Conservation (phyloP, 2,797 vertebrate species). For the Spizella passerina region DNA sequence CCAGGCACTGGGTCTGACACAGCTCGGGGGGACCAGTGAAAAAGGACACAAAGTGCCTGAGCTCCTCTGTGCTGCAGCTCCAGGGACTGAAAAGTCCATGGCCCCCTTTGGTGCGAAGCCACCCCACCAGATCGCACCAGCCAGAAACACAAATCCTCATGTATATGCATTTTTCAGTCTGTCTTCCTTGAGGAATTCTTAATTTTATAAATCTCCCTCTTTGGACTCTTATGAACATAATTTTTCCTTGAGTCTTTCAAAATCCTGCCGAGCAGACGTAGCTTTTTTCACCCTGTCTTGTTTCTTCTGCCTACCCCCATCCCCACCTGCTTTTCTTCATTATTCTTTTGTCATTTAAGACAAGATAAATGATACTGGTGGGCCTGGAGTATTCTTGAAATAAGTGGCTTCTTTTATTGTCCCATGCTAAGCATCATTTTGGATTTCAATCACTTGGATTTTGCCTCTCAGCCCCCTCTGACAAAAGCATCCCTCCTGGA, state of each 20-base stretch:
- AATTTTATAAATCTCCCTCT: not conserved
- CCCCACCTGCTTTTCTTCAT: not conserved
- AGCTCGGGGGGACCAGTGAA: no score
- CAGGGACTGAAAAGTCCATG: accelerated
- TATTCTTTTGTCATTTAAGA: not conserved
- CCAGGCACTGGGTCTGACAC: not conserved
- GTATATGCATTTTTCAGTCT: not conserved
- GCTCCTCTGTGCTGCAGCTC: not conserved
- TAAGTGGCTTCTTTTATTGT: not conserved
- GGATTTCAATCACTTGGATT: not conserved
- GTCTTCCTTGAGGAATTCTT: not conserved
- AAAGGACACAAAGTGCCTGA: not conserved
- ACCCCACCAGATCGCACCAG: not conserved
- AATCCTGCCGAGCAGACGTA: not conserved
- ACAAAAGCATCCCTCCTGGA: not conserved
- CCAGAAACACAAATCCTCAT: not conserved
- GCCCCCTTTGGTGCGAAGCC: not conserved
- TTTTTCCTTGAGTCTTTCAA: not conserved
- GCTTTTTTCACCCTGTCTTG: not conserved
- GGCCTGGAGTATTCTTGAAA: not conserved
- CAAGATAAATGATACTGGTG: not conserved
- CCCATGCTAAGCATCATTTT: not conserved
- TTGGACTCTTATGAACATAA: not conserved
- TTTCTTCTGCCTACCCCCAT: not conserved
- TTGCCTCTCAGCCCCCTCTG: not conserved